These are phyloP conservation scores for Neodiprion lecontei DNA, from an alignment of 1,140 invertebrate genomes.

Conservation along the genomic window DNA sequence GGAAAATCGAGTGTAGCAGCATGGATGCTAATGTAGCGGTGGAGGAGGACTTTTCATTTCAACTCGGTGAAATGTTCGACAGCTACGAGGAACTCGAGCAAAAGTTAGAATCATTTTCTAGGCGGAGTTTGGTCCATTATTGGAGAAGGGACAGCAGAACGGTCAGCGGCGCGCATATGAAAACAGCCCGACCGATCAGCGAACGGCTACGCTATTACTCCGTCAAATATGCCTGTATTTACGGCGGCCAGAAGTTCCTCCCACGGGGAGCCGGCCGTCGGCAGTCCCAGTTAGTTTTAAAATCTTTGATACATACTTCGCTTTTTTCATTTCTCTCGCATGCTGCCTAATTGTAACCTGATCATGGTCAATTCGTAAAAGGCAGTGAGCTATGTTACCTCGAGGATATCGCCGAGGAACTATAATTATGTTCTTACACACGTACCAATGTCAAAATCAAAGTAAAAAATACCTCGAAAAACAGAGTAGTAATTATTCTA, in stretches of 20 bases:
- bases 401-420: not conserved
- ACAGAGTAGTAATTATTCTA: too few species aligned
- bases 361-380: too few species aligned
- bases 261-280: constrained; percentile 55
- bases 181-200: constrained; percentile 58
- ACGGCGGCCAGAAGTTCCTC: constrained; percentile 58
- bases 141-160: constrained; percentile 60
- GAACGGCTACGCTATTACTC: constrained; percentile 59
- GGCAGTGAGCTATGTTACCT: too few species aligned
- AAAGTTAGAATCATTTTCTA: constrained; percentile 54
- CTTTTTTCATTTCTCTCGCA: too few species aligned
- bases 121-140: constrained; percentile 56
- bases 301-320: constrained; percentile 12
- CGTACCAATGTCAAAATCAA: too few species aligned
- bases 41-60: constrained; percentile 49
- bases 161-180: constrained; percentile 59
- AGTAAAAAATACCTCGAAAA: too few species aligned
- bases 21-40: constrained; percentile 36
- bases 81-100: constrained; percentile 57
- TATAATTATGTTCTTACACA: too few species aligned
- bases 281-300: constrained; percentile 51
- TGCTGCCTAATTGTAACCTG: too few species aligned
- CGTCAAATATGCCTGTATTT: constrained; percentile 60
- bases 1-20: constrained; percentile 1
- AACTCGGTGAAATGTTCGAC: constrained; percentile 55